A percentile compares a stretch with the other conserved stretches of the same genome.
These are phyloP conservation scores for Lineus longissimus DNA, from an alignment of 1,140 invertebrate genomes.

Conservation along the genomic window DNA sequence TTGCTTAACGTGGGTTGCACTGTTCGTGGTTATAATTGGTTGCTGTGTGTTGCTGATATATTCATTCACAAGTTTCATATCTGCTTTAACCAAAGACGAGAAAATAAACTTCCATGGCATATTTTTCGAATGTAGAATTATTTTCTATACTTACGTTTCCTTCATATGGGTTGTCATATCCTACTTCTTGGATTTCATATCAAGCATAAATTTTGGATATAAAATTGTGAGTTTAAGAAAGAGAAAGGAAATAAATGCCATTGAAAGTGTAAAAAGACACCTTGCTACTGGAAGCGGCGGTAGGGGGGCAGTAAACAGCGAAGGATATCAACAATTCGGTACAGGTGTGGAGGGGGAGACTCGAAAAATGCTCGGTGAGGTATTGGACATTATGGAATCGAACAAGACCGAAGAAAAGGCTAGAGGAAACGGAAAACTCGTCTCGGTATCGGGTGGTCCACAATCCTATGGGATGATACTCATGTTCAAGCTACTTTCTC, in stretches of 20 bases:
- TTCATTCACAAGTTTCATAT: neutral
- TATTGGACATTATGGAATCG: slow-evolving; percentile 8
- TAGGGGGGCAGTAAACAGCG: neutral
- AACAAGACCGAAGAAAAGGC: slow-evolving; percentile 5
- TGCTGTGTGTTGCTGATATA: slow-evolving; percentile 3
- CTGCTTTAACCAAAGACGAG: slow-evolving; percentile 4
- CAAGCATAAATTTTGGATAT: slow-evolving; percentile 2
- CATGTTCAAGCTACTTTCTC: neutral
- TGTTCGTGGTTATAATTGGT: neutral
- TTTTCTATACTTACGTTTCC: slow-evolving; percentile 1
- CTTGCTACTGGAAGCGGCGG: neutral
- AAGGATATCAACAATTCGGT: neutral
- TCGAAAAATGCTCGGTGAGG: slow-evolving; percentile 1
- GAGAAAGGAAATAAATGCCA: slow-evolving; percentile 5
- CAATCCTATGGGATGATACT: slow-evolving; percentile 6
- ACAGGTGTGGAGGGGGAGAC: neutral
- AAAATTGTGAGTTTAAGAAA: slow-evolving; percentile 4
- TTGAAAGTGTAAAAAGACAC: neutral
- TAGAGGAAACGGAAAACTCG: slow-evolving; percentile 5
- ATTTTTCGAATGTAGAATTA: slow-evolving; percentile 5
- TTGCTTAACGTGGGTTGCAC: neutral
- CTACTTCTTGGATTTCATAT: slow-evolving; percentile 6
- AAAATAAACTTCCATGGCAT: neutral
- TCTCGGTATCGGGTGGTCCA: slow-evolving; percentile 1
- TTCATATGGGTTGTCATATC: slow-evolving; percentile 2